Percentiles rank a stretch among this genome's conserved stretches.
Evolutionary conservation across 2,113 vertebrate species (phyloP).

Genomic region (Actenoides hombroni): DNA sequence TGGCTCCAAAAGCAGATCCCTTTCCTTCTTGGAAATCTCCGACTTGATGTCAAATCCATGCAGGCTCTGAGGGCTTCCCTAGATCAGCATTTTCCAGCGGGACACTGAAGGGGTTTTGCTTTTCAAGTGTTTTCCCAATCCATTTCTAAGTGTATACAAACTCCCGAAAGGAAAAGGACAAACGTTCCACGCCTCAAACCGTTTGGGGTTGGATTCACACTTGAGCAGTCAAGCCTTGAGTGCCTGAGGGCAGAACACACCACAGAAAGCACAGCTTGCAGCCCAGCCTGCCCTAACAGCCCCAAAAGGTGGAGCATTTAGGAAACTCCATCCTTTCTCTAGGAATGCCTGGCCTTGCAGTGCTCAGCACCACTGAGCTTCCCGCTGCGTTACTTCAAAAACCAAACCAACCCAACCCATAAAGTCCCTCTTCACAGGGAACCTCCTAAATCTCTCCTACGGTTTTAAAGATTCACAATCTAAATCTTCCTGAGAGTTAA

Average conservation of each 20-base stretch:
- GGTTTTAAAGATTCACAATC: neutral
- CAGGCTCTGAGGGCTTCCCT: neutral
- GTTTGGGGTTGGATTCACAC: neutral
- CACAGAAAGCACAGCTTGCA: neutral
- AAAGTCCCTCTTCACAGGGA: neutral
- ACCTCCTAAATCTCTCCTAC: neutral
- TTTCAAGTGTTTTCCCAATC: neutral
- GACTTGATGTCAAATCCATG: neutral
- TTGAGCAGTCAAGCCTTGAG: neutral
- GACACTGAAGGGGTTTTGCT: neutral
- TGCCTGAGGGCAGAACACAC: neutral
- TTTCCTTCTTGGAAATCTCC: neutral
- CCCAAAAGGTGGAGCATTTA: neutral
- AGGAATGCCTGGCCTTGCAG: neutral
- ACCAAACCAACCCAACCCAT: neutral
- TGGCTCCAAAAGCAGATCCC: neutral
- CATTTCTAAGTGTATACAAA: neutral
- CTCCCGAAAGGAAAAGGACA: neutral
- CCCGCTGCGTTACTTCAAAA: neutral
- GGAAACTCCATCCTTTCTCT: neutral
- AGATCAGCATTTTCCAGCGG: neutral
- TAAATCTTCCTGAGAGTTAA: neutral
- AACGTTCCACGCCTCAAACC: neutral
- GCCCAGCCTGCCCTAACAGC: neutral
- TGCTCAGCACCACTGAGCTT: neutral